Evolutionary conservation across 2,888 invertebrate genomes (phyloP).

Genomic region (Microctonus brassicae): DNA sequence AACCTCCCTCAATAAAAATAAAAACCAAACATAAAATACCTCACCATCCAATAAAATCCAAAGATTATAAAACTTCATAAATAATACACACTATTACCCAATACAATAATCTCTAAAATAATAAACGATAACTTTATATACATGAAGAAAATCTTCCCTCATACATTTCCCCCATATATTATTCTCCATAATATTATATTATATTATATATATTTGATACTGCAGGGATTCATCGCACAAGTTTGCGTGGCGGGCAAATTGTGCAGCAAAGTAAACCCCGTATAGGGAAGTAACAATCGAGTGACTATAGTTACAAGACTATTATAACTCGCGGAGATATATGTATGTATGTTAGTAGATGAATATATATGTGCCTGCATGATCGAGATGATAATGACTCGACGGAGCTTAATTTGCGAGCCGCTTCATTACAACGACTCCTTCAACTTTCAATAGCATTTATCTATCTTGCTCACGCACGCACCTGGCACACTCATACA

Average conservation of each 20-base stretch:
- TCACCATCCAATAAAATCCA: no score
- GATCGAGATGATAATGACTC: slow-evolving; percentile 59
- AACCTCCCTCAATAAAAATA: no score
- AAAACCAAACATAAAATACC: no score
- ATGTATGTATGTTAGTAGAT: no score
- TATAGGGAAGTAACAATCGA: slow-evolving; percentile 25
- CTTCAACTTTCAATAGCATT: slow-evolving; percentile 13
- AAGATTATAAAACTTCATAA: no score
- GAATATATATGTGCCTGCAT: slow-evolving; percentile 45
- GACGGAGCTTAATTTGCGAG: slow-evolving; percentile 6
- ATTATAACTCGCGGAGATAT: slow-evolving; percentile 25
- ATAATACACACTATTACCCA: no score
- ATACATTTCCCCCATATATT: background rate
- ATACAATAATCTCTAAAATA: no score
- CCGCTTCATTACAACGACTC: slow-evolving; percentile 18
- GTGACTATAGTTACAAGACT: slow-evolving; percentile 16
- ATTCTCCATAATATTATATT: background rate
- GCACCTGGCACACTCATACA: no score
- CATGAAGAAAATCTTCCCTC: background rate
- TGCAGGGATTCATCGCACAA: background rate
- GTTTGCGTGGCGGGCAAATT: slow-evolving; percentile 19
- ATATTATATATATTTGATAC: no score
- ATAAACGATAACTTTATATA: no score
- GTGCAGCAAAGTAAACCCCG: slow-evolving; percentile 20
- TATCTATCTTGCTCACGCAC: background rate